Base-by-base conservation (phyloP, 2,888 invertebrate genomes). In the Netelia virgata region DNA sequence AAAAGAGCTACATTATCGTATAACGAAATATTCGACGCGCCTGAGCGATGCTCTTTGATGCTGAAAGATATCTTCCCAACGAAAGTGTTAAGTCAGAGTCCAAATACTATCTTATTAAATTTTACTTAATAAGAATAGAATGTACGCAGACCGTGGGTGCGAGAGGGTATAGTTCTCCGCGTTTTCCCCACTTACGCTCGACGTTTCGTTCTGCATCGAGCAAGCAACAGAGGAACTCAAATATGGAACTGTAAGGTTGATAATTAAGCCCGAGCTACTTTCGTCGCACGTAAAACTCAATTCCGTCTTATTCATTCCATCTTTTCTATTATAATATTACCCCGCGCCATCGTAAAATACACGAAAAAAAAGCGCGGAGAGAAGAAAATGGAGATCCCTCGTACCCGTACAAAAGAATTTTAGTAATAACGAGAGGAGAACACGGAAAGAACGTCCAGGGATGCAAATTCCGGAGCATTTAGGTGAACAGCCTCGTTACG, bases 91-190 rank as follows among this genome's bases (percentile, higher is more conserved):
- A 69, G 50, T 69, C 69, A 75, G 16, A 68, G 47, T 5, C 36
- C 47, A 76, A 80, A 84, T 72, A 61, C 61, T 53, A 57, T 64
- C 76, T 84, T 80, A 68, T 76, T 80, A 76, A 68, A 72, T 76
- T 72, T 50, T 50, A 53, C 36, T n/a, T n/a, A n/a, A n/a, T n/a
- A n/a, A n/a, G 63, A 41, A 50, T 53, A 41, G 36, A 55, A 64
- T 55, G 53, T 75, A 69, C 69, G 36, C 43, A 57, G 43, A 64
- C 55, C 14, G 47, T 47, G 1, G 3, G 47, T 14, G 2, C 11
- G 14, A 47, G 36, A 36, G 5, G 36, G 36, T 36, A 8, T 36
- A 36, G 6, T 3, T 36, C 36, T 36, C 36, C 36, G 36, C 36
- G 3, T 47, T 14, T 47, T 47, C 47, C 8, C 9, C 9, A 47